These are phyloP conservation scores for Sialis lutaria DNA, from an alignment of 2,888 invertebrate species.

Conservation along the genomic window DNA sequence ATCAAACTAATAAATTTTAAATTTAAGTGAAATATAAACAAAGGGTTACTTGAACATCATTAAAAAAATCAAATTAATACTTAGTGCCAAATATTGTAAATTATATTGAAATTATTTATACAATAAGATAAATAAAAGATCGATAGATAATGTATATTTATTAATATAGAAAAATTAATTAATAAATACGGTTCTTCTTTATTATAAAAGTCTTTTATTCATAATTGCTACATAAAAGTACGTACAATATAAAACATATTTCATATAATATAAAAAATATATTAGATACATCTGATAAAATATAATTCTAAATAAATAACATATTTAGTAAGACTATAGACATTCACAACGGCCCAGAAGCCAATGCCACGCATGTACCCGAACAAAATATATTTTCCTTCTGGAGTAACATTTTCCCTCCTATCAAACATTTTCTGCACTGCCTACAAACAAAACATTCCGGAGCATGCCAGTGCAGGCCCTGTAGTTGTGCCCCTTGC, in stretches of 20 bases:
- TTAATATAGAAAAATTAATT: too few relatives aligned
- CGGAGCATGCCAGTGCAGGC: slow-evolving; percentile 59
- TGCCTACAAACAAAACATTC: slow-evolving; percentile 22
- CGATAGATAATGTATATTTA: too few relatives aligned
- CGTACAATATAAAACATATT: background rate
- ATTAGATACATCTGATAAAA: background rate
- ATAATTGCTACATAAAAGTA: too few relatives aligned
- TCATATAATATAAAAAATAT: background rate
- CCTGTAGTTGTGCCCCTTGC: slow-evolving; percentile 53
- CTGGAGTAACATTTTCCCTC: slow-evolving; percentile 19
- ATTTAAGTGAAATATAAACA: too few relatives aligned
- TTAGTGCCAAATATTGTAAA: too few relatives aligned
- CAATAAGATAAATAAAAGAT: too few relatives aligned
- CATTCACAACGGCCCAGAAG: background rate
- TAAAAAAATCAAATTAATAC: too few relatives aligned
- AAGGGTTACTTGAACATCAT: too few relatives aligned
- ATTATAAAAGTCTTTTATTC: too few relatives aligned
- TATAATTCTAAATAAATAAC: background rate
- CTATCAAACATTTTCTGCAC: slow-evolving; percentile 21
- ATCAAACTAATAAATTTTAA: too few relatives aligned
- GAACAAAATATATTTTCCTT: slow-evolving; percentile 24
- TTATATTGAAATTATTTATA: too few relatives aligned
- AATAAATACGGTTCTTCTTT: too few relatives aligned
- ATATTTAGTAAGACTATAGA: background rate
- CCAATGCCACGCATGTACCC: slow-evolving; percentile 17